Conservation (phyloP, 2,888 invertebrate species). For the Kryphioiulus occultus region DNA sequence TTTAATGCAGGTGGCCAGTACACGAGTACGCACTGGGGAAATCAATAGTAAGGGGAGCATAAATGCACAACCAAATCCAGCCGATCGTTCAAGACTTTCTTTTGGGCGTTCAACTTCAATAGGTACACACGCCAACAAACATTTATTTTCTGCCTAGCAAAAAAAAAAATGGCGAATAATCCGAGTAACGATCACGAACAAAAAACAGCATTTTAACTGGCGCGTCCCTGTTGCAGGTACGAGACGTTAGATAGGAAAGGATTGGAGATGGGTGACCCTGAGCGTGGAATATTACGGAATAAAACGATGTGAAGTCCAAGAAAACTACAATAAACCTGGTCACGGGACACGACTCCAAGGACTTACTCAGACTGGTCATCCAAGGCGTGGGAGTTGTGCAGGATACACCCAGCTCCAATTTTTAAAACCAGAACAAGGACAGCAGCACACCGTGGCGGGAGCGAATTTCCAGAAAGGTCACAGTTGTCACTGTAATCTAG, state of each 20-base stretch:
- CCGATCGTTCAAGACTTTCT: neutral
- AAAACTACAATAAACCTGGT: neutral
- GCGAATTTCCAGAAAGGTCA: neutral
- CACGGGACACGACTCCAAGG: neutral
- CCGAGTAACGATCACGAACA: neutral
- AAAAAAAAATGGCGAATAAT: neutral
- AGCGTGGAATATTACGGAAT: neutral
- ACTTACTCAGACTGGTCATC: neutral
- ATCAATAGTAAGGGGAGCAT: neutral
- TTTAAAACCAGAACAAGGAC: neutral
- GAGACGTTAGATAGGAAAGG: too few relatives aligned
- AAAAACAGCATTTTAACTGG: neutral
- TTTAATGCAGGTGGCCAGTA: conserved; percentile 2
- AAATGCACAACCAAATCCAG: neutral
- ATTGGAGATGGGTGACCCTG: too few relatives aligned
- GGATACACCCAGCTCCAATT: neutral
- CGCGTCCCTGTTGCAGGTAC: neutral
- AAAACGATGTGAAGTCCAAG: neutral
- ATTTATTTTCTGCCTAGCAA: neutral
- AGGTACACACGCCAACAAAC: neutral
- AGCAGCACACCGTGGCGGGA: neutral
- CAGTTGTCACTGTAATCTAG: neutral
- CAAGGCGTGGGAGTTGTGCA: neutral
- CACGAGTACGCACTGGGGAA: neutral
- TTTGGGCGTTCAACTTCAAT: neutral